phyloP scores from a whole-genome alignment of 2,888 invertebrate species.

The Lasiommata megera region DNA sequence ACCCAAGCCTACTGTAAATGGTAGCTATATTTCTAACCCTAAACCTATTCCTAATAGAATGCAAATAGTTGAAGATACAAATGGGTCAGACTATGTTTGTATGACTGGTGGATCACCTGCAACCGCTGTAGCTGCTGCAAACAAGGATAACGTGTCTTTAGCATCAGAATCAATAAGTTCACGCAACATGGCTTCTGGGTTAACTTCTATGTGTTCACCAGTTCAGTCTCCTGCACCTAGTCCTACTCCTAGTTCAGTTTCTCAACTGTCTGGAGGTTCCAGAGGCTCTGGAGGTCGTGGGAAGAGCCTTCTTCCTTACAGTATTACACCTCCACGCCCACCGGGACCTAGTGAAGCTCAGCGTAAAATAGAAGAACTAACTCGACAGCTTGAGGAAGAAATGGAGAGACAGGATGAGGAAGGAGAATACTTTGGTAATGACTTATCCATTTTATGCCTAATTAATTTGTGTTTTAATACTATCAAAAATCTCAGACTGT shows the following conservation, averaged over 20 bases:
- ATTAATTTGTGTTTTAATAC: no score
- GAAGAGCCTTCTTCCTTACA: conserved; percentile 90
- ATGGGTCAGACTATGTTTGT: conserved; percentile 91
- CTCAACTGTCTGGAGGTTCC: conserved; percentile 83
- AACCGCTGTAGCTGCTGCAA: conserved; percentile 68
- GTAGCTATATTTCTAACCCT: conserved; percentile 47
- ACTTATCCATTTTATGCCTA: background rate
- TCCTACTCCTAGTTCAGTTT: conserved; percentile 84
- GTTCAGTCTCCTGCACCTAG: conserved; percentile 82
- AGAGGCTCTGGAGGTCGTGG: conserved; percentile 78
- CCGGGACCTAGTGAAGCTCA: conserved; percentile 96
- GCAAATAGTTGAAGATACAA: conserved; percentile 85
- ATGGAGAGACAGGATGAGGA: conserved; percentile 97
- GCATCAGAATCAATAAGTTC: conserved; percentile 63
- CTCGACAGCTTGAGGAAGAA: conserved; percentile 95
- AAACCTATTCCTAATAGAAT: conserved; percentile 61
- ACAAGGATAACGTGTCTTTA: conserved; percentile 65
- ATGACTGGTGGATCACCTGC: conserved; percentile 88
- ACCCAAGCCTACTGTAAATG: conserved; percentile 63
- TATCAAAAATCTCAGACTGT: no score
- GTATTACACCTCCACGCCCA: conserved; percentile 93
- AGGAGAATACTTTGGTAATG: conserved; percentile 97
- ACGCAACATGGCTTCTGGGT: conserved; percentile 66
- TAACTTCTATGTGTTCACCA: conserved; percentile 75
- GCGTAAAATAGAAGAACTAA: conserved; percentile 95